Conservation (phyloP, 2,888 invertebrate species). For the Nephrotoma appendiculata region DNA sequence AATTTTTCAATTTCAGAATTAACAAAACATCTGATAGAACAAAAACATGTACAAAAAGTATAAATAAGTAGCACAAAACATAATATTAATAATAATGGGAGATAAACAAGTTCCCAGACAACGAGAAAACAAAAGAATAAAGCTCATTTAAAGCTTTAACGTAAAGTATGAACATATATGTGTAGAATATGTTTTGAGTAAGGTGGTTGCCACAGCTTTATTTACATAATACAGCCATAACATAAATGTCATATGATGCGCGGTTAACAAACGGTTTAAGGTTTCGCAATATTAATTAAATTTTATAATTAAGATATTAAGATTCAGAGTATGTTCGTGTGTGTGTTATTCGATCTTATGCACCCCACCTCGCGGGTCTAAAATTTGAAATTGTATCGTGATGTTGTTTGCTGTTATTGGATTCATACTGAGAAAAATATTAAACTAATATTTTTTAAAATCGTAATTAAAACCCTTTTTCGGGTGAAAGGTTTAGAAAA, state of each 20-base stretch:
- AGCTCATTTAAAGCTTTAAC: neutral
- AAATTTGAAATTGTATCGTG: neutral
- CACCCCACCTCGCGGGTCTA: neutral
- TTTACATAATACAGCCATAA: neutral
- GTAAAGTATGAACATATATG: neutral
- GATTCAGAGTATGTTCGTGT: neutral
- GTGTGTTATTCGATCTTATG: neutral
- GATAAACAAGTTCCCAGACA: neutral
- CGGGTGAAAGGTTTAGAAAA: neutral
- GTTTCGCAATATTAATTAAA: neutral
- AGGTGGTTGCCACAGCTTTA: neutral
- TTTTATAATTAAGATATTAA: neutral
- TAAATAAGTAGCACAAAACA: neutral
- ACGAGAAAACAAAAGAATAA: neutral
- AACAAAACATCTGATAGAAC: neutral
- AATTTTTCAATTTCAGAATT: neutral
- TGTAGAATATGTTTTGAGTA: neutral
- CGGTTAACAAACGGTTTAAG: neutral
- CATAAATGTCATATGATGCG: neutral
- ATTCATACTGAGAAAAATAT: neutral
- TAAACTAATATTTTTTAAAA: neutral
- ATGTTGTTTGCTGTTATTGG: neutral
- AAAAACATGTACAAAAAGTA: neutral
- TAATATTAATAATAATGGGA: neutral
- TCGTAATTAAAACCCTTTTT: neutral